A percentile compares a stretch with the other conserved stretches of the same genome.
These are phyloP conservation scores for Eupithecia subumbrata DNA, from an alignment of 2,888 invertebrate species.

Conservation along the genomic window DNA sequence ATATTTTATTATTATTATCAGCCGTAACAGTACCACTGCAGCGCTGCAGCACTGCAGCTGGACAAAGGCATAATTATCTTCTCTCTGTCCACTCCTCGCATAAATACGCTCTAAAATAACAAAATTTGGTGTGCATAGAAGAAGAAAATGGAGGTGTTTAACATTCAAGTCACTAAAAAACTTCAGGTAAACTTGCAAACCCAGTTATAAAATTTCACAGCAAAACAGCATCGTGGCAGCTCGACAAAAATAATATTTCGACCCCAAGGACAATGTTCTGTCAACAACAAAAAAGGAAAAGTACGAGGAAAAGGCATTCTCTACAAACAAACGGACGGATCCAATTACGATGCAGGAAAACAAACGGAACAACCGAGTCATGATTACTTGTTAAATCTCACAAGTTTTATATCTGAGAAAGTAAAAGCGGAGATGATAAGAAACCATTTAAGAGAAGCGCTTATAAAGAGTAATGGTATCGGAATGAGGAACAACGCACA, in stretches of 20 bases:
- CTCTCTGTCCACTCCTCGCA: neutral
- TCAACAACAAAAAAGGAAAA: conserved; percentile 10
- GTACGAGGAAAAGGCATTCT: conserved; percentile 10
- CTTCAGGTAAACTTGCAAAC: neutral
- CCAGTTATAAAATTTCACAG: neutral
- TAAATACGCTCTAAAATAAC: neutral
- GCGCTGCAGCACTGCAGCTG: neutral
- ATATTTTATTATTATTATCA: neutral
- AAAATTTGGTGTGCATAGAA: neutral
- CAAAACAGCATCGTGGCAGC: neutral
- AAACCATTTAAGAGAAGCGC: neutral
- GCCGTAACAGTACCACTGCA: neutral
- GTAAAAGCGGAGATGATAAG: neutral
- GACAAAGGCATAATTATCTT: neutral
- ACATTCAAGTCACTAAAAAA: neutral
- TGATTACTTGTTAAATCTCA: conserved; percentile 10
- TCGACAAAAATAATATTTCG: conserved; percentile 8
- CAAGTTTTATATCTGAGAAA: neutral
- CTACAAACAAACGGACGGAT: conserved; percentile 19
- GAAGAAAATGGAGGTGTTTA: neutral
- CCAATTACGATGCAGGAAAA: conserved; percentile 26
- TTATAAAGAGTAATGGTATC: neutral
- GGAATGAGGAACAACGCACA: too few relatives aligned
- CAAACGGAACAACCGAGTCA: conserved; percentile 10
- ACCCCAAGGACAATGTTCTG: conserved; percentile 1